Evolutionary conservation across 2,888 invertebrate species (phyloP).

Genomic region (Heteromyza rotundicornis): DNA sequence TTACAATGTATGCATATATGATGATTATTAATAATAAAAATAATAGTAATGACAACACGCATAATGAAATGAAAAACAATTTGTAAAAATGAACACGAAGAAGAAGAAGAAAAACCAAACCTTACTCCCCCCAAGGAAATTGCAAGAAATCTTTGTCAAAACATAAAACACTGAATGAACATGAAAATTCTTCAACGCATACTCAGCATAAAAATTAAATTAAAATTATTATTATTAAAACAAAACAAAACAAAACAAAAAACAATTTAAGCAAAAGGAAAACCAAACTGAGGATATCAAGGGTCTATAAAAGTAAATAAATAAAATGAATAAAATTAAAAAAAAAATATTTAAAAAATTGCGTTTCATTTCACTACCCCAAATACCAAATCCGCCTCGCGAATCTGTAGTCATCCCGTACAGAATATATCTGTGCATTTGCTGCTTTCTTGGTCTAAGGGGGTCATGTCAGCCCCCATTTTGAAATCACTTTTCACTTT

Average conservation of each 20-base stretch:
- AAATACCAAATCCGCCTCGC: too few relatives aligned
- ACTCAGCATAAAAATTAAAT: slow-evolving; percentile 11
- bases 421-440: too few relatives aligned
- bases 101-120: slow-evolving; percentile 11
- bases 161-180: neutral
- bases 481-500: too few relatives aligned
- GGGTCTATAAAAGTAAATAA: slow-evolving; percentile 62
- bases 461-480: too few relatives aligned
- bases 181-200: slow-evolving; percentile 8
- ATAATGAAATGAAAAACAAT: slow-evolving; percentile 31
- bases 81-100: slow-evolving; percentile 9
- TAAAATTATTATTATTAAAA: slow-evolving; percentile 24
- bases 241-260: slow-evolving; percentile 34
- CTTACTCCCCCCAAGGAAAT: slow-evolving; percentile 1
- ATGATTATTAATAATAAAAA: slow-evolving; percentile 37
- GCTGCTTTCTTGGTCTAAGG: too few relatives aligned
- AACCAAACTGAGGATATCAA: slow-evolving; percentile 62
- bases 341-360: slow-evolving; percentile 41
- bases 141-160: slow-evolving; percentile 3
- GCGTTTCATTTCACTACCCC: neutral
- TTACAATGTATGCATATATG: slow-evolving; percentile 27
- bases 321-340: slow-evolving; percentile 55
- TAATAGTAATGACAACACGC: slow-evolving; percentile 46
- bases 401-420: too few relatives aligned
- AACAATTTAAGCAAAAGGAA: slow-evolving; percentile 39